Percentiles rank a stretch among this genome's conserved stretches.
Conservation (phyloP, 2,113 vertebrate species). For the Istiophorus platypterus region DNA sequence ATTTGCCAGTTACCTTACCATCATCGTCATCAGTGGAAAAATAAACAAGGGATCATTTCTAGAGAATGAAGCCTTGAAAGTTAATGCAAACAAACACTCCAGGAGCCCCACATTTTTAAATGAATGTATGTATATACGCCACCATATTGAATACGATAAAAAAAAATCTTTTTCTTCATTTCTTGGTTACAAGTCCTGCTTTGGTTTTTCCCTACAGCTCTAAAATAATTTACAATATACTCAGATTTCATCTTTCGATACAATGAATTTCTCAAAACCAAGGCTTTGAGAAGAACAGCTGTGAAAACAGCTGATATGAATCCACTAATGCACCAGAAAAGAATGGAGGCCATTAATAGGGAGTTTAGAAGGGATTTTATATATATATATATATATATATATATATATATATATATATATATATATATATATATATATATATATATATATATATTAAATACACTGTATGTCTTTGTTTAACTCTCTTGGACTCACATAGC, state of each 20-base stretch:
- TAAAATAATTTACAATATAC: conserved; percentile 22
- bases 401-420: conserved; percentile 1
- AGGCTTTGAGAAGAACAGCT: conserved; percentile 76
- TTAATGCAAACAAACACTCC: too few species aligned
- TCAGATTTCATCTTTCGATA: conserved; percentile 60
- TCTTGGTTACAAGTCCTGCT: neutral
- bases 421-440: neutral
- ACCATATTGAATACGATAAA: too few species aligned
- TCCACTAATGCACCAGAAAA: conserved; percentile 69
- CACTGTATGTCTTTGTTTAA: conserved; percentile 47
- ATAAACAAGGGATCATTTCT: neutral
- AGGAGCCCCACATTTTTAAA: too few species aligned
- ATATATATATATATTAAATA: conserved; percentile 12
- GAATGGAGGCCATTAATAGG: conserved; percentile 64
- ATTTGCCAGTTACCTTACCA: neutral
- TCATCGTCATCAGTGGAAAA: neutral
- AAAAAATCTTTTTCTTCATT: too few species aligned
- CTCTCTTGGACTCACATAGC: conserved; percentile 41
- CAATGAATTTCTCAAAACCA: conserved; percentile 60
- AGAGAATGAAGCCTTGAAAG: neutral
- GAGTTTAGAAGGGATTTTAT: conserved; percentile 42
- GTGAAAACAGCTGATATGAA: conserved; percentile 81
- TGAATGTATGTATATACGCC: too few species aligned
- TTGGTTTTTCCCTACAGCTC: neutral
- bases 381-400: neutral